Evolutionary conservation across 2,888 invertebrate genomes (phyloP), one percentile per base, ranked within the genome.

Genomic region (Thecophora atra): DNA sequence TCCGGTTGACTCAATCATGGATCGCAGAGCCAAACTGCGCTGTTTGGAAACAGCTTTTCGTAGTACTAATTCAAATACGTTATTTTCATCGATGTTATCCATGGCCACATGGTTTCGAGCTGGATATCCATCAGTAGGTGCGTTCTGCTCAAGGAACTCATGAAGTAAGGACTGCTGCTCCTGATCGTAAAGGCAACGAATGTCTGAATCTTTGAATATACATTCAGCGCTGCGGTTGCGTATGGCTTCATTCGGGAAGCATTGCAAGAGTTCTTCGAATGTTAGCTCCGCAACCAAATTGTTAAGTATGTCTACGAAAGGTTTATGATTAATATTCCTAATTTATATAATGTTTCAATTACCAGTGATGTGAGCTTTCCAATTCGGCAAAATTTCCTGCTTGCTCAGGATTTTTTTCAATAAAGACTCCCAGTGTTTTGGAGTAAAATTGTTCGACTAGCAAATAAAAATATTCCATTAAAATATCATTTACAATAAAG

Each of bases 1-100:
- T 60, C 90, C 90, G 42, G 90, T 90, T 8, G 89, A 88, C 77
- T 89, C 89, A 62, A 90, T 89, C 84, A 91, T 88, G 56, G 89
- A 88, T 75, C 88, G 88, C 68, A 91, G 86, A 74, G 90, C 89
- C 78, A 90, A 89, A 26, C 90, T 90, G 72, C 90, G 89, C 79
- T 89, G 89, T 51, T 89, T 89, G 74, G 90, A 89, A 71, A 89
- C 90, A 60, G 86, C 86, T 74, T 85, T 84, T 4, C 86, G 83
- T 60, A 86, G 74, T 3, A 84, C 84, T 11, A 86, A 64, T 74
- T 86, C 85, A 65, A 86, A 86, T 0, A 86, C 83, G 79, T 86
- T 86, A 19, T 80, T 80, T 73, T 86, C 86, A 72, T 86, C 85
- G 42, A 86, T 82, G 74, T 85, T 85, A 58, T 86, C 86, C 83